phyloP scores from a whole-genome alignment of 2,888 invertebrate genomes.

The Ormyrus pomaceus region DNA sequence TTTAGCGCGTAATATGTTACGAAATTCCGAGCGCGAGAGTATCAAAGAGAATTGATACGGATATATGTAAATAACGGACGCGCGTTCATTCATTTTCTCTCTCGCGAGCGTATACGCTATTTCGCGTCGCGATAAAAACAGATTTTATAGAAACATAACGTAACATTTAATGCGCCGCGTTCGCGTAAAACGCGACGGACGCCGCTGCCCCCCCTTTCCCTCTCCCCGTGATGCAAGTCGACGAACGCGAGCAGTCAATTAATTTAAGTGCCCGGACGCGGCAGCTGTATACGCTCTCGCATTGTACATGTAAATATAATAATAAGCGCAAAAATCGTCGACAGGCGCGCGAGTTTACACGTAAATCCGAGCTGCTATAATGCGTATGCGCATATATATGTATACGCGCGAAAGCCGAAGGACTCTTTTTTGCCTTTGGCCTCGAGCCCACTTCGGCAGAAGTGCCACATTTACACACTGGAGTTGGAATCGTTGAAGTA shows the following conservation, averaged over 20 bases:
- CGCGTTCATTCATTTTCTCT: neutral
- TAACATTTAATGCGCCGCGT: neutral
- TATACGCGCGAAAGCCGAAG: no score
- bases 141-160: neutral
- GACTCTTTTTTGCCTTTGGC: neutral
- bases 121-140: neutral
- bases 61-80: slow-evolving; percentile 10
- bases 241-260: slow-evolving; percentile 40
- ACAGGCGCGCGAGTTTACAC: neutral
- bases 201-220: no score
- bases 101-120: no score
- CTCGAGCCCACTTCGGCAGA: neutral
- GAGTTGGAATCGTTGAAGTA: no score
- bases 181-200: neutral
- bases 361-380: neutral
- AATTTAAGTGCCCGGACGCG: slow-evolving; percentile 36
- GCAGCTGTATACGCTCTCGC: neutral
- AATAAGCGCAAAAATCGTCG: slow-evolving; percentile 30
- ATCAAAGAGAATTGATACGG: slow-evolving; percentile 34
- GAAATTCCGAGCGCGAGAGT: no score
- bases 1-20: no score
- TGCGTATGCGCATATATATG: no score
- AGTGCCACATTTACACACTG: neutral
- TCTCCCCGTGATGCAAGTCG: neutral
- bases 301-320: slow-evolving; percentile 43